A percentile compares a stretch with the other conserved stretches of the same genome.
Evolutionary conservation across 2,888 invertebrate genomes (phyloP).

Genomic region (Chorisops tibialis): DNA sequence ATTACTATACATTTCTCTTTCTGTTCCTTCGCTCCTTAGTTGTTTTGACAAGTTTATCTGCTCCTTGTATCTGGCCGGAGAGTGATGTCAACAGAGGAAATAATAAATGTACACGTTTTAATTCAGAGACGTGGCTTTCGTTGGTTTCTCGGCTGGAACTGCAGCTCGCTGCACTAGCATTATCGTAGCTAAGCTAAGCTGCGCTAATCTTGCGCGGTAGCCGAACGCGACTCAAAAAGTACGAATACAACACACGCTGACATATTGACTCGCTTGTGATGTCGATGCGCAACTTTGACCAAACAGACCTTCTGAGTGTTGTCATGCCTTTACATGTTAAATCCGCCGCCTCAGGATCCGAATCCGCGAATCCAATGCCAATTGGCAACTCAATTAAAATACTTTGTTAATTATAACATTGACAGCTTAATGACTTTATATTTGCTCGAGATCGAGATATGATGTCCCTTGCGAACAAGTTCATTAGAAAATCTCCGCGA

Average conservation of each 20-base stretch:
- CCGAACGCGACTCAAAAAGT: no score
- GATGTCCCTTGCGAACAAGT: slow-evolving; percentile 14
- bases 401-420: slow-evolving; percentile 38
- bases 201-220: background rate
- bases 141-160: slow-evolving; percentile 7
- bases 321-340: slow-evolving; percentile 26
- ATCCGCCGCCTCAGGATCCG: background rate
- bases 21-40: slow-evolving; percentile 3
- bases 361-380: slow-evolving; percentile 18
- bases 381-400: slow-evolving; percentile 38
- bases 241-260: background rate
- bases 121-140: slow-evolving; percentile 31
- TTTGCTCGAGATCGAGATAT: slow-evolving; percentile 28
- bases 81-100: slow-evolving; percentile 39
- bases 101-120: slow-evolving; percentile 39
- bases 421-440: slow-evolving; percentile 38
- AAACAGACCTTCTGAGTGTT: slow-evolving; percentile 24
- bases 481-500: slow-evolving; percentile 18
- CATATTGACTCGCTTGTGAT: slow-evolving; percentile 20
- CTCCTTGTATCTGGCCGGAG: slow-evolving; percentile 37
- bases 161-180: no score
- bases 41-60: slow-evolving; percentile 40
- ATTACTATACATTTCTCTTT: slow-evolving; percentile 37
- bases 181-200: background rate
- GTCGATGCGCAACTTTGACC: slow-evolving; percentile 18